Evolutionary conservation across 1,140 invertebrate genomes (phyloP), one percentile per base, ranked within the genome.

Genomic region (Elymnias hypermnestra): DNA sequence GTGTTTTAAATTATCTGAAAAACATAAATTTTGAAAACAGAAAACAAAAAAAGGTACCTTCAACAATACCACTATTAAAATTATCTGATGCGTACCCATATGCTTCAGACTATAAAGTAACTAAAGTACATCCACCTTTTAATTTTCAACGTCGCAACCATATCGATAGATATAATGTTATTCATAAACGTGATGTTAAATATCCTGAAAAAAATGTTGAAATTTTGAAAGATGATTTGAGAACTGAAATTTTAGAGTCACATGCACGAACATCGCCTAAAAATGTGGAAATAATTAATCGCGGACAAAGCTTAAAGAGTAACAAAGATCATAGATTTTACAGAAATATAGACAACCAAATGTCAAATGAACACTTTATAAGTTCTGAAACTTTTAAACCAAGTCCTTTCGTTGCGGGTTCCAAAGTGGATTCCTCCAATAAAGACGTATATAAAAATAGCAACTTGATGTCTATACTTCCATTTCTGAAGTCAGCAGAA

Each of bases 1-100:
- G 38, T 37, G 77, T 81, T 5, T 61, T 82, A 52, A 82, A 75
- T 59, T 76, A 74, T 58, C 38, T 84, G 5, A 84, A 79, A 65
- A 72, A 49, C 31, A 65, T 69, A 5, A 76, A 72, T 41, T 59
- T 64, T 38, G 56, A 68, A 18, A 53, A 62, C 21, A 72, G 45
- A 47, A 56, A 73, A 12, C 39, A 56, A n/a, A 71, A 60, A 31
- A 67, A 63, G 48, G 39, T 69, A n/a, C 67, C 61, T 6, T 28
- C 57, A 43, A 79, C 68, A 37, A 71, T 74, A 53, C 71, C 69
- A 5, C 45, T 81, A 8, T 25, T 48, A 12, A 77, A 76, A 62
- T 35, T 66, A 36, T 72, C 70, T 21, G 83, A 87, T 48, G 43
- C 53, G 9, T 83, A 65, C 46, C 78, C 81, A 13, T 84, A 85